phyloP scores from a whole-genome alignment of 2,888 invertebrate genomes.

The Prostheceraeus crozeri region DNA sequence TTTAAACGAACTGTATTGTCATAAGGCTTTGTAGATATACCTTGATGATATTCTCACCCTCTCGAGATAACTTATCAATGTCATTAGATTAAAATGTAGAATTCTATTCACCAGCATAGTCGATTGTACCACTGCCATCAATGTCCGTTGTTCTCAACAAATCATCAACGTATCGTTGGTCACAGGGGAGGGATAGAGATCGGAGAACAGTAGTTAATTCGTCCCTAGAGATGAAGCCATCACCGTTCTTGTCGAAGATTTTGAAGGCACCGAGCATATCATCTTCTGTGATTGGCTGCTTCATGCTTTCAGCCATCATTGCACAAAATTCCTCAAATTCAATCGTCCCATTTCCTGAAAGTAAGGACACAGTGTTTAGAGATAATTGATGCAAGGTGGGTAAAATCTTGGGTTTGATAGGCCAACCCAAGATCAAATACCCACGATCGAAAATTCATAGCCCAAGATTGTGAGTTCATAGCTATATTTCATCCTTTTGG shows the following conservation, averaged over 20 bases:
- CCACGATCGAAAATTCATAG: too few species aligned
- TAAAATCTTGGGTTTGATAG: too few species aligned
- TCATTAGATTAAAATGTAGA: too few species aligned
- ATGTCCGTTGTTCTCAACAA: background rate
- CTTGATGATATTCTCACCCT: too few species aligned
- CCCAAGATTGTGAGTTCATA: too few species aligned
- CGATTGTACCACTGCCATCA: background rate
- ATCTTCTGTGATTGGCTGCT: background rate
- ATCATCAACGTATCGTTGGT: background rate
- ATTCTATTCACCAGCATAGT: background rate
- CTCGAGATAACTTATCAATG: too few species aligned
- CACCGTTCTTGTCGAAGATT: background rate
- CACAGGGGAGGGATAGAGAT: background rate
- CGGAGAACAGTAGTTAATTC: background rate
- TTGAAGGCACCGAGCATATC: background rate
- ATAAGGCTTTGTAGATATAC: too few species aligned
- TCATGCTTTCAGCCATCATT: background rate
- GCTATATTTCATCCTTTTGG: too few species aligned
- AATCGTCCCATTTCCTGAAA: slow-evolving; percentile 1
- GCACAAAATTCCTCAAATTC: slow-evolving; percentile 3
- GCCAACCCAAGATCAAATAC: too few species aligned
- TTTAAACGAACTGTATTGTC: too few species aligned
- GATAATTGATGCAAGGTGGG: too few species aligned
- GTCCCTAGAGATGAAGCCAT: background rate
- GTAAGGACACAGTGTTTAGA: too few species aligned